Conservation (phyloP, 2,888 invertebrate species). For the Buathra laborator region DNA sequence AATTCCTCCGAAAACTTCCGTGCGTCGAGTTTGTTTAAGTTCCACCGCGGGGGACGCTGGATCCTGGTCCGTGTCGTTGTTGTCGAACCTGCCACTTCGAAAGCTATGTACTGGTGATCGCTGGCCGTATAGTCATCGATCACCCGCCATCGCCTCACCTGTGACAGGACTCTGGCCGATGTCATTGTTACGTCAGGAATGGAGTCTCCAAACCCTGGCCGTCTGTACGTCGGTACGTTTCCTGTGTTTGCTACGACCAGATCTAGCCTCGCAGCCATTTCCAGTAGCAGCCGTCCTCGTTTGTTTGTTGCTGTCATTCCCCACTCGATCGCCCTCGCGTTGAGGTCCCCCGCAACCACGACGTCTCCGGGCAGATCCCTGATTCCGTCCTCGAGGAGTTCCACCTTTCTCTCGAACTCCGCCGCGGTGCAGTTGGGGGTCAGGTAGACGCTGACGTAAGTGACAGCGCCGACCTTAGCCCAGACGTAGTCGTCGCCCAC, state of each 20-base stretch:
- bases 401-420: conserved; percentile 39
- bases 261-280: conserved; percentile 69
- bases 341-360: conserved; percentile 61
- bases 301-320: conserved; percentile 70
- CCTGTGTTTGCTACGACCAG: conserved; percentile 56
- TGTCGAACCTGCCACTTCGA: conserved; percentile 43
- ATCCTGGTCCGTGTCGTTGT: conserved; percentile 1
- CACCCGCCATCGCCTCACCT: conserved; percentile 60
- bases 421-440: conserved; percentile 52
- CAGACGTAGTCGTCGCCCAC: conserved; percentile 50
- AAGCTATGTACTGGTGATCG: conserved; percentile 67
- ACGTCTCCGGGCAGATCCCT: conserved; percentile 42
- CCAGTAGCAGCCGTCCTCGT: conserved; percentile 69
- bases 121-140: conserved; percentile 68
- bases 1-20: conserved; percentile 4
- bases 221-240: conserved; percentile 55
- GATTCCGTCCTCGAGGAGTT: conserved; percentile 50
- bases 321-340: conserved; percentile 69
- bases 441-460: conserved; percentile 54
- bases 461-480: conserved; percentile 43
- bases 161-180: conserved; percentile 44
- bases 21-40: conserved; percentile 26
- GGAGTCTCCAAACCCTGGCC: conserved; percentile 41
- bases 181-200: conserved; percentile 66
- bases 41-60: conserved; percentile 35